Base-by-base conservation (phyloP, 2,797 vertebrate genomes). In the Alauda arvensis region DNA sequence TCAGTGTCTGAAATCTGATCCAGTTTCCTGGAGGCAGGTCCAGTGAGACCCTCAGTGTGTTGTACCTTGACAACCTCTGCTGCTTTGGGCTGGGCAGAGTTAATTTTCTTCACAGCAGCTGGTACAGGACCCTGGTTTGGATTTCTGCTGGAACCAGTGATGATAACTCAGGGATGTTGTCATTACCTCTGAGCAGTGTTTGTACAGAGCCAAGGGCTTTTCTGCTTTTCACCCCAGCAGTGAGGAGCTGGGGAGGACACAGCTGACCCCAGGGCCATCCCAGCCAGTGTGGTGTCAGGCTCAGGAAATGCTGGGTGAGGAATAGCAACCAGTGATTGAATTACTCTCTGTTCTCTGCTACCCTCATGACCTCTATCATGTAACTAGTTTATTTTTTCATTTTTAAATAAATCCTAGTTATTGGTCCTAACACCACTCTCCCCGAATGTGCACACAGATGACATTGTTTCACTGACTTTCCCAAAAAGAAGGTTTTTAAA, bases 91-190 rank as follows among this genome's bases (percentile, higher is more conserved):
- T 51, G 62, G 42, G n/a, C 4, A 20, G 18, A 53, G 26, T n/a
- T 29, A 5, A 55, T 80, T 56, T 68, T 14, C 45, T 17, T 39
- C 63, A 3, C 63, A 40, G 37, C 21, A 56, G 17, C 48, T 2
- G 0, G 19, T 68, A 18, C 4, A 43, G 43, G 10, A 51, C 33
- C 17, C 1, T 20, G 51, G 0, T 63, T 20, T 17, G 25, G 12
- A 34, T 57, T 69, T 34, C 43, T 81, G 39, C 25, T 76, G 51
- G 17, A 29, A 62, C 11, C 18, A 45, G 19, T 21, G 70, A 3
- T 51, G 56, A 8, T 51, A 57, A 45, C 29, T 69, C 39, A 19
- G 29, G n/a, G n/a, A 33, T 51, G 18, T 45, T 69, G 51, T 45
- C 43, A 23, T 34, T 56, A 6, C 2, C 17, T 43, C 55, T 74